Evolutionary conservation across 2,797 vertebrate genomes (phyloP).

Genomic region (Leucoraja ocellata): DNA sequence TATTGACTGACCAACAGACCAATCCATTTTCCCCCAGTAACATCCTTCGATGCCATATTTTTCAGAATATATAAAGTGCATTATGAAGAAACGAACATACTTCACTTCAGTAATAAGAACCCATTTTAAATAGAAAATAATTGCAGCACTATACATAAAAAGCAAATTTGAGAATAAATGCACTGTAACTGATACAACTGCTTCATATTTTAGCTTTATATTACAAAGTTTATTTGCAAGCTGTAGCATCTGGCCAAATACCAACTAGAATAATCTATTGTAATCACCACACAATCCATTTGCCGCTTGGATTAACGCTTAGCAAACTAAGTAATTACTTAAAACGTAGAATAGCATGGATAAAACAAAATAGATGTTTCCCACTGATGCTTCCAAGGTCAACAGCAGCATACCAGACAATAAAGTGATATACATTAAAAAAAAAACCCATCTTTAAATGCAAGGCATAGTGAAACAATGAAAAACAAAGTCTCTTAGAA

Average conservation of each 20-base stretch:
- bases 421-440: not conserved
- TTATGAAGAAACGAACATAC: constrained; percentile 48
- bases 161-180: constrained; percentile 40
- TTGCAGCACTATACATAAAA: constrained; percentile 47
- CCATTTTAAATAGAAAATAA: constrained; percentile 43
- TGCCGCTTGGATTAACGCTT: constrained; percentile 33
- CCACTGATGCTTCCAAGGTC: not conserved
- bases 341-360: constrained; percentile 5
- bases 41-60: constrained; percentile 52
- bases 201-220: constrained; percentile 35
- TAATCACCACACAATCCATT: constrained; percentile 37
- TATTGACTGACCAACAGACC: constrained; percentile 52
- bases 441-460: not conserved
- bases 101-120: constrained; percentile 20
- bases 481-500: not conserved
- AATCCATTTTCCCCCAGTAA: constrained; percentile 54
- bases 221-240: constrained; percentile 34
- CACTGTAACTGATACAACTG: constrained; percentile 43
- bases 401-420: constrained; percentile 15
- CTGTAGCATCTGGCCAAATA: constrained; percentile 41
- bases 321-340: constrained; percentile 16
- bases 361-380: constrained; percentile 1
- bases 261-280: constrained; percentile 29
- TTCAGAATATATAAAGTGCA: constrained; percentile 76
- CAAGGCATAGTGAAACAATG: not conserved